These are phyloP conservation scores for Fissipunctia ypsillon DNA, from an alignment of 2,888 invertebrate genomes.

Conservation along the genomic window DNA sequence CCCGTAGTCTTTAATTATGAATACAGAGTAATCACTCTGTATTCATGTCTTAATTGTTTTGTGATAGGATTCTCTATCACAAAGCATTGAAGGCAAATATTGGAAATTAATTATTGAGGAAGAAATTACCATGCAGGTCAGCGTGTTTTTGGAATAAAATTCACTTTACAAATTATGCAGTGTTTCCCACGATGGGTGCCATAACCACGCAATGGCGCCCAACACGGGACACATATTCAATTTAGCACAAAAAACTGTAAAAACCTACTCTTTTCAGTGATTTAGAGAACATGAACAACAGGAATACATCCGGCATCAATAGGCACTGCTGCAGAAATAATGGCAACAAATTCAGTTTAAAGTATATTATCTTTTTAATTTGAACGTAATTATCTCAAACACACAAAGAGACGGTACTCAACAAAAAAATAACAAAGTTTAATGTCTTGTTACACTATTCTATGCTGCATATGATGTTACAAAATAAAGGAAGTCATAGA, in stretches of 20 bases:
- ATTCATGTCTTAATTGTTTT: too few relatives aligned
- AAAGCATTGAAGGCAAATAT: neutral
- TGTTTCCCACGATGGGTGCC: constrained; percentile 1
- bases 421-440: neutral
- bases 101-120: neutral
- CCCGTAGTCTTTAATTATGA: neutral
- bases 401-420: neutral
- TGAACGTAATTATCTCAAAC: neutral
- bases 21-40: neutral
- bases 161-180: neutral
- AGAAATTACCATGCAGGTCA: neutral
- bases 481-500: neutral
- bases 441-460: neutral
- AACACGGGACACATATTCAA: neutral
- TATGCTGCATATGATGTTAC: neutral
- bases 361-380: neutral
- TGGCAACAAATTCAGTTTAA: neutral
- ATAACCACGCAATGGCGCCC: neutral
- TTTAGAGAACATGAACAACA: neutral
- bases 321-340: neutral
- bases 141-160: neutral
- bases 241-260: neutral
- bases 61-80: too few relatives aligned
- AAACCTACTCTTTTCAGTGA: neutral
- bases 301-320: neutral